Evolutionary conservation across 35 echinoderm and acorn worm species (phyloP).

Genomic region (Amphiura filiformis): DNA sequence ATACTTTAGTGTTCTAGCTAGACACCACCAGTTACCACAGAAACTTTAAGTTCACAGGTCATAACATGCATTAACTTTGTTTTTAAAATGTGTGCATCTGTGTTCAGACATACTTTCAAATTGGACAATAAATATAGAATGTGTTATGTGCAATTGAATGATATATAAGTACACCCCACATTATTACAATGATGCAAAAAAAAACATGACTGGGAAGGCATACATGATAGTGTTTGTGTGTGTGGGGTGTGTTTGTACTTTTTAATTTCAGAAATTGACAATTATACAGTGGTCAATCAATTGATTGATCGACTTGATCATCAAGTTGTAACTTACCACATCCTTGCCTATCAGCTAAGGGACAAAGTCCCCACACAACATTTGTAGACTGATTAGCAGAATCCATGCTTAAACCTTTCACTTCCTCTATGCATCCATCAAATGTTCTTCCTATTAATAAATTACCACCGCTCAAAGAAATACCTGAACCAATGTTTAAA

Average conservation of each 20-base stretch:
- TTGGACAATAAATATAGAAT: too few species aligned
- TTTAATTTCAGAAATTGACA: neutral
- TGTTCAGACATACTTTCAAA: too few species aligned
- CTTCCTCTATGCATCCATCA: slow-evolving; percentile 62
- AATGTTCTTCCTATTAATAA: slow-evolving; percentile 38
- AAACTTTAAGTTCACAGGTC: too few species aligned
- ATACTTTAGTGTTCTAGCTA: too few species aligned
- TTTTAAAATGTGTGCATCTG: too few species aligned
- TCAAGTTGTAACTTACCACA: slow-evolving; percentile 53
- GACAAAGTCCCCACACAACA: slow-evolving; percentile 52
- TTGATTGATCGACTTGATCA: neutral
- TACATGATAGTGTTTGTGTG: neutral
- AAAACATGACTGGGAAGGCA: too few species aligned
- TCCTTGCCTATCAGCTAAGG: slow-evolving; percentile 20
- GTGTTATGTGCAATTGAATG: too few species aligned
- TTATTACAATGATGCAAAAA: too few species aligned
- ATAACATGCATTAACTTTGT: too few species aligned
- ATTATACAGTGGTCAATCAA: neutral
- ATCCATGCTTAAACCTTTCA: slow-evolving; percentile 20
- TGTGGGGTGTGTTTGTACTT: neutral
- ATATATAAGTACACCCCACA: too few species aligned
- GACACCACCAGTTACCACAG: too few species aligned
- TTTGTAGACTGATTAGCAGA: neutral
- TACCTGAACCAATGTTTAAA: slow-evolving; percentile 21
- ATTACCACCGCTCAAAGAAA: slow-evolving; percentile 32